These are phyloP conservation scores for Tigriopus japonicus DNA, from an alignment of 1,140 invertebrate species.

Conservation along the genomic window DNA sequence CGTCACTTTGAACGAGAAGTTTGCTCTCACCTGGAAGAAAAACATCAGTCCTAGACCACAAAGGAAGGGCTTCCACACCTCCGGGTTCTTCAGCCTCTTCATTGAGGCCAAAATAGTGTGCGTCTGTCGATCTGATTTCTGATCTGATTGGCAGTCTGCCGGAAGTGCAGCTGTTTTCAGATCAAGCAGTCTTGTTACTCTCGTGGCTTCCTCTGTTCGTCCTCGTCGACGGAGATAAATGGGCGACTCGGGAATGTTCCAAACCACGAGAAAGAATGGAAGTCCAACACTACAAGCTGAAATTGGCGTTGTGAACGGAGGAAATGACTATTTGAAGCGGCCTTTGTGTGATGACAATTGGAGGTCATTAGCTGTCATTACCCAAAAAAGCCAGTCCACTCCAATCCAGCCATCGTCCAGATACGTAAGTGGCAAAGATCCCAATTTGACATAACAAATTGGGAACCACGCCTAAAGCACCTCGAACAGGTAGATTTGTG, in stretches of 20 bases:
- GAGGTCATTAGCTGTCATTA: background rate
- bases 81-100: background rate
- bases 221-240: background rate
- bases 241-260: constrained; percentile 7
- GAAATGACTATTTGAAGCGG: too few relatives aligned
- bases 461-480: background rate
- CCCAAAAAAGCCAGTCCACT: background rate
- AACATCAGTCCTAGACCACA: background rate
- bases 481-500: background rate
- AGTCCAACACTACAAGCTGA: background rate
- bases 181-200: background rate
- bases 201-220: background rate
- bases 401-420: background rate
- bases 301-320: background rate
- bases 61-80: background rate
- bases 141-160: background rate
- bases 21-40: constrained; percentile 7
- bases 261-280: background rate
- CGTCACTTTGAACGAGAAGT: background rate
- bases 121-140: background rate
- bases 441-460: constrained; percentile 8
- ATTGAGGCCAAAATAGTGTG: background rate
- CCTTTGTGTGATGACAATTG: too few relatives aligned
- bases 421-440: constrained; percentile 3
- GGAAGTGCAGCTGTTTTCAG: background rate